phyloP scores from a whole-genome alignment of 2,113 vertebrate species.

The Elgaria multicarinata region DNA sequence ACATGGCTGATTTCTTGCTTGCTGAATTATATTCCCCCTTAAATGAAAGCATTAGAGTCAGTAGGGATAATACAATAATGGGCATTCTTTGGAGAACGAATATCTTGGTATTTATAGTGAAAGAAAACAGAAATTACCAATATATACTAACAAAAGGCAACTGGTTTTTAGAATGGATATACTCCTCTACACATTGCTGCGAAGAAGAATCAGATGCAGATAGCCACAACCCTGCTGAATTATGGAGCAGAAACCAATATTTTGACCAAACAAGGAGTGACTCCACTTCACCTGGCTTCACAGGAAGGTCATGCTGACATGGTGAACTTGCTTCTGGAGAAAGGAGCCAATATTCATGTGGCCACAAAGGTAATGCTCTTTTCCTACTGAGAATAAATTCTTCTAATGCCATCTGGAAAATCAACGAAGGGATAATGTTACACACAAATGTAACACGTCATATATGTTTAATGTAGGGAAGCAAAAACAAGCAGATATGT shows the following conservation, averaged over 20 bases:
- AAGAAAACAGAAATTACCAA: background rate
- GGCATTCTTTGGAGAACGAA: background rate
- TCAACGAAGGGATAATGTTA: background rate
- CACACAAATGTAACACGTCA: background rate
- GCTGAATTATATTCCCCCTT: background rate
- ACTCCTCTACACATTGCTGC: conserved; percentile 93
- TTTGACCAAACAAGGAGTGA: conserved; percentile 94
- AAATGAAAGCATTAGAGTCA: background rate
- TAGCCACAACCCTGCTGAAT: conserved; percentile 89
- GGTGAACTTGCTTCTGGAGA: conserved; percentile 89
- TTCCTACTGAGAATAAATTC: rapidly evolving
- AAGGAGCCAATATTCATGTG: conserved; percentile 86
- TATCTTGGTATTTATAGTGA: background rate
- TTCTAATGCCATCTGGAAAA: background rate
- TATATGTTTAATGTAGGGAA: background rate
- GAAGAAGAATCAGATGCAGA: conserved; percentile 99
- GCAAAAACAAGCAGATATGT: background rate
- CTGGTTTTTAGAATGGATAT: conserved; percentile 89
- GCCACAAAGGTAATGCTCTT: conserved; percentile 87
- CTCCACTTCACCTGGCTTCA: conserved; percentile 92
- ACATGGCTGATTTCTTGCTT: background rate
- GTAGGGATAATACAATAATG: background rate
- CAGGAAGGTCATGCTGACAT: conserved; percentile 94
- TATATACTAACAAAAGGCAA: conserved; percentile 6
- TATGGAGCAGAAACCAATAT: conserved; percentile 91